phyloP scores from a whole-genome alignment of 2,113 vertebrate species.

The Picathartes gymnocephalus region DNA sequence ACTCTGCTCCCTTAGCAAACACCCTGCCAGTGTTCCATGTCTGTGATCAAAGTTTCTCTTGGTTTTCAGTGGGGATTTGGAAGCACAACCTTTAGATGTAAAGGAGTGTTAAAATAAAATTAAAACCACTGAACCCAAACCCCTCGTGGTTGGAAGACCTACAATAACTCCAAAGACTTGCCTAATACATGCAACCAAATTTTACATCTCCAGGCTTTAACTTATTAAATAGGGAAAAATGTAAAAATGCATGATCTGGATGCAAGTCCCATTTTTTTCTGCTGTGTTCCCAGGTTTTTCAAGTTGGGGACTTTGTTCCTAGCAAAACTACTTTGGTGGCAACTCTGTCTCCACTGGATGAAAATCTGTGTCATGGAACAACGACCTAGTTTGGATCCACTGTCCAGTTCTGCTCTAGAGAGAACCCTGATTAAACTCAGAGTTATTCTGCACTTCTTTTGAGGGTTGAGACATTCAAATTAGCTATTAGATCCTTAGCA shows the following conservation, averaged over 20 bases:
- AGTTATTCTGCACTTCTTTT: neutral
- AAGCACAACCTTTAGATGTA: neutral
- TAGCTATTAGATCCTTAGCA: neutral
- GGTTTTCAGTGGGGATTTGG: neutral
- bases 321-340: conserved; percentile 30
- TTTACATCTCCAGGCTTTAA: neutral
- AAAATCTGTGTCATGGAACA: neutral
- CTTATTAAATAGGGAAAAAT: conserved; percentile 20
- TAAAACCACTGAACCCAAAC: neutral
- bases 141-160: neutral
- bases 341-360: neutral
- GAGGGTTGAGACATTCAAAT: neutral
- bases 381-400: neutral
- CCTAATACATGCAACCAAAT: conserved; percentile 4
- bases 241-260: conserved; percentile 42
- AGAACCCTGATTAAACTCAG: neutral
- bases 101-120: neutral
- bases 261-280: neutral
- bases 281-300: neutral
- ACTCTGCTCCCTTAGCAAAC: neutral
- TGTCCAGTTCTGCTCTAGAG: neutral
- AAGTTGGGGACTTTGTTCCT: conserved; percentile 56
- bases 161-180: neutral
- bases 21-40: neutral
- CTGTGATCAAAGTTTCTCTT: conserved; percentile 9